Percentiles rank a stretch among this genome's conserved stretches.
phyloP scores from a whole-genome alignment of 2,797 vertebrate species.

The Lepus townsendii region DNA sequence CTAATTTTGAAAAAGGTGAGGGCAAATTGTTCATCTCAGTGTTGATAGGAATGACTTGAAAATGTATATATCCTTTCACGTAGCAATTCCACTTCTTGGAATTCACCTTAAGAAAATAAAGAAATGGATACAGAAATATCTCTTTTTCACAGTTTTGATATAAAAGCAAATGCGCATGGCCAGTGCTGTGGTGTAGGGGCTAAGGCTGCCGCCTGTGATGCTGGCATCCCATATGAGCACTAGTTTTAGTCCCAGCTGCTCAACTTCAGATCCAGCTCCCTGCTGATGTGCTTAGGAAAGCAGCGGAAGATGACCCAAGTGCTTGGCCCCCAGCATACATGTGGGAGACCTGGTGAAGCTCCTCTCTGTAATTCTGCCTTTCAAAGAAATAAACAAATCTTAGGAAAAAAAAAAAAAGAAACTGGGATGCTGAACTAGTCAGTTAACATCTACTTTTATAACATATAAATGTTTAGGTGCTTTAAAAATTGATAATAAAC shows the following conservation, averaged over 20 bases:
- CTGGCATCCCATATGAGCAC: too few species aligned
- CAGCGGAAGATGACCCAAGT: too few species aligned
- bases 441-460: background rate
- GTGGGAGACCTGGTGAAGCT: too few species aligned
- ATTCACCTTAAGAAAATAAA: background rate
- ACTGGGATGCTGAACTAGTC: background rate
- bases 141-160: background rate
- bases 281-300: too few species aligned
- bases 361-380: too few species aligned
- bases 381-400: too few species aligned
- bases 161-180: background rate
- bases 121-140: background rate
- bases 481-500: conserved; percentile 1
- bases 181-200: too few species aligned
- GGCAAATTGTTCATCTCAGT: background rate
- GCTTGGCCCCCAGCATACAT: too few species aligned
- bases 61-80: background rate
- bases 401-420: background rate
- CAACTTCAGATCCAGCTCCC: too few species aligned
- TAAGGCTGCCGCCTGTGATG: too few species aligned
- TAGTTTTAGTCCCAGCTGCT: too few species aligned
- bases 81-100: background rate
- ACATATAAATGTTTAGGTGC: background rate
- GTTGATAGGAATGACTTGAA: background rate
- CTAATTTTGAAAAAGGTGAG: background rate